These are phyloP conservation scores for Columba guinea DNA, from an alignment of 2,797 vertebrate genomes.

Conservation along the genomic window DNA sequence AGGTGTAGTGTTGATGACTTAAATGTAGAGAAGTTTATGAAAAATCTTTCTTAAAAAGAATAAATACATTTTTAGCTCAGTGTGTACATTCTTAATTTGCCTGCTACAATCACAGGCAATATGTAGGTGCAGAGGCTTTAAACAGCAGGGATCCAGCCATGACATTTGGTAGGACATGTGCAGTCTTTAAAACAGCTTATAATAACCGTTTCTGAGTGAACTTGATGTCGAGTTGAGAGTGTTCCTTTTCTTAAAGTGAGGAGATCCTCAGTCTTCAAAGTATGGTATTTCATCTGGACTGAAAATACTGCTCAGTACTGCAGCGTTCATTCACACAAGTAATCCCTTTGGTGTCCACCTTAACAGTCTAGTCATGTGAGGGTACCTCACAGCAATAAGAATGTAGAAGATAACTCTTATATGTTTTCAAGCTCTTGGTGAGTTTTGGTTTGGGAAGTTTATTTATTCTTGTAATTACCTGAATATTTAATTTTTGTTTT, in stretches of 20 bases:
- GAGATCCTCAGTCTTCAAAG: not conserved
- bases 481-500: not conserved
- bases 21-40: not conserved
- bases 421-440: not conserved
- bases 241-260: not conserved
- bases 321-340: not conserved
- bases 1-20: not conserved
- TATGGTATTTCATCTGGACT: not conserved
- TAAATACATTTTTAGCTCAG: not conserved
- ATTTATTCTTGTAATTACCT: not conserved
- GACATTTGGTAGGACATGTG: not conserved
- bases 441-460: not conserved
- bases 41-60: not conserved
- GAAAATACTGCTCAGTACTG: not conserved
- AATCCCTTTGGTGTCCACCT: not conserved
- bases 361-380: not conserved
- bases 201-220: not conserved
- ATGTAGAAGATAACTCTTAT: not conserved
- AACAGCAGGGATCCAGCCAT: not conserved
- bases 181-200: not conserved
- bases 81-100: not conserved
- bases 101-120: not conserved
- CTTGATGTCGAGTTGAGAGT: not conserved
- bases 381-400: not conserved
- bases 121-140: not conserved